Conservation (phyloP, 2,113 vertebrate species). For the Pterophyllum scalare region DNA sequence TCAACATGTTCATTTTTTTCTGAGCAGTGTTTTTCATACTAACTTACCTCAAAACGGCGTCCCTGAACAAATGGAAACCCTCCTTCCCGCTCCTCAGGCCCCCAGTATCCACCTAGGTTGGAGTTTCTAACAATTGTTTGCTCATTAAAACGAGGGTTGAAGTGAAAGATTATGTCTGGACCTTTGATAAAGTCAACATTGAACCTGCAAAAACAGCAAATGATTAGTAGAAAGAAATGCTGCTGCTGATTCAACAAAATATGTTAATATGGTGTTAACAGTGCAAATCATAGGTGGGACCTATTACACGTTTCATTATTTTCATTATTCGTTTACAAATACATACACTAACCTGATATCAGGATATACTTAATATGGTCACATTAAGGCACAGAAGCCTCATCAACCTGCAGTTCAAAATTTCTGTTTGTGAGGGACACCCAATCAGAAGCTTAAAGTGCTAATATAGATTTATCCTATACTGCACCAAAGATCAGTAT, state of each 20-base stretch:
- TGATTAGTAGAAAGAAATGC: neutral
- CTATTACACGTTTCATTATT: neutral
- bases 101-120: conserved; percentile 76
- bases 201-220: conserved; percentile 70
- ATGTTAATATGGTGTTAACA: neutral
- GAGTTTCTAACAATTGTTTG: conserved; percentile 79
- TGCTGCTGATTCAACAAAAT: too few relatives aligned
- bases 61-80: conserved; percentile 78
- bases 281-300: neutral
- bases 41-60: conserved; percentile 81
- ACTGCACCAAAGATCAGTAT: neutral
- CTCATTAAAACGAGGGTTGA: conserved; percentile 82
- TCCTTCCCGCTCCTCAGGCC: conserved; percentile 81
- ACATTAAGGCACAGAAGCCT: neutral
- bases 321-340: neutral
- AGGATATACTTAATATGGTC: neutral
- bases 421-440: neutral
- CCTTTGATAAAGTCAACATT: conserved; percentile 81
- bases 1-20: too few relatives aligned
- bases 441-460: neutral
- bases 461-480: neutral
- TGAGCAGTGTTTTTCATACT: neutral
- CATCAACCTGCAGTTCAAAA: neutral
- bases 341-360: neutral
- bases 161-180: conserved; percentile 80